Evolutionary conservation across 2,888 invertebrate genomes (phyloP), one percentile per base, ranked within the genome.

Genomic region (Nymphalis polychloros): DNA sequence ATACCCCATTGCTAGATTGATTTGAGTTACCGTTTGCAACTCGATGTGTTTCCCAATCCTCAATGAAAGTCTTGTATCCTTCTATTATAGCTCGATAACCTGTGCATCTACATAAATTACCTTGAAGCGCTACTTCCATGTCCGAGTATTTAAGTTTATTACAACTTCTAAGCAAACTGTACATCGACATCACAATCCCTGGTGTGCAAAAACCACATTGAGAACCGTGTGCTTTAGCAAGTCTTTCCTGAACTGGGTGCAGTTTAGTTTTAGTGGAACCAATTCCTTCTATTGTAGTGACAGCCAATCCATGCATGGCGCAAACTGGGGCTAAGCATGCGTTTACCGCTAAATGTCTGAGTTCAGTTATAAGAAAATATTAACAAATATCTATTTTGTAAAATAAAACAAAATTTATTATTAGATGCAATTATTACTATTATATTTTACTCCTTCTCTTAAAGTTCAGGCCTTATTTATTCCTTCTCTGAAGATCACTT

Each of bases 121-220:
- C 96, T 93, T 96, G 96, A 76, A 96, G 95, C 3, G 96, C 94
- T 6, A 94, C 93, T 86, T 97, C 96, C 79, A 97, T 87, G 73
- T 97, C 95, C 68, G 94, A 94, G 71, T 86, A 92, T 75, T 82
- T 87, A 41, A 92, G 86, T 70, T 82, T 82, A 64, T 77, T 81
- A 67, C 80, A 81, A 72, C 93, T 94, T 78, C 97, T 89, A 0
- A 97, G 88, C 53, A 97, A 89, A 0, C 96, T 93, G 80, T 97
- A 97, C 97, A 97, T 97, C 0, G 97, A 97, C 97, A 98, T 98
- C 0, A 97, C 96, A 73, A 98, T 97, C 17, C 97, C 97, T 2
- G 97, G 97, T 0, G 97, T 97, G 77, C 97, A 97, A 84, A 96
- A 97, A 2, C 97, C 97, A 81, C 97, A 97, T 86, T 97, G 97